Conservation (phyloP, 1,140 invertebrate species). For the Neodiprion fabricii region DNA sequence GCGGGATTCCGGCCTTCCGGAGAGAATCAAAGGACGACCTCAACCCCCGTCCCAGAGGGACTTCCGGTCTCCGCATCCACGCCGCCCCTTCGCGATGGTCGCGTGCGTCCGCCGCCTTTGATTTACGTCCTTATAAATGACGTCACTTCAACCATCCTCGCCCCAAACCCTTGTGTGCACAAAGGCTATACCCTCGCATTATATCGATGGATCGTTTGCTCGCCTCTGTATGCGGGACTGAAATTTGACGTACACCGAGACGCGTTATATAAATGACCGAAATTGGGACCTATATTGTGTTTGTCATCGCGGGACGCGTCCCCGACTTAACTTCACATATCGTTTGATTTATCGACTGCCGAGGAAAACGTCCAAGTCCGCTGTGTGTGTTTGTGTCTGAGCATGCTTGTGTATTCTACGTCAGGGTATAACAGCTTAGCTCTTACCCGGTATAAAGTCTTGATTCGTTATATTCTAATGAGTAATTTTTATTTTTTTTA, state of each 20-base stretch:
- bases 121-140: conserved; percentile 65
- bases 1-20: conserved; percentile 2
- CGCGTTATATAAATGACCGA: conserved; percentile 61
- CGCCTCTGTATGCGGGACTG: neutral
- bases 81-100: conserved; percentile 32
- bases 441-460: neutral
- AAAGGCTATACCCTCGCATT: conserved; percentile 60
- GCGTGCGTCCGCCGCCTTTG: conserved; percentile 56
- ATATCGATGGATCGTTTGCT: conserved; percentile 35
- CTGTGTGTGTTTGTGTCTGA: no score
- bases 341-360: neutral
- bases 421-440: no score
- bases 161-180: conserved; percentile 52
- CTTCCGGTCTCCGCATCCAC: conserved; percentile 22
- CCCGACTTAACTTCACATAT: conserved; percentile 34
- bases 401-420: no score
- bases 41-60: neutral
- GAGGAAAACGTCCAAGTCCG: neutral
- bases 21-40: neutral
- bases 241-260: conserved; percentile 24
- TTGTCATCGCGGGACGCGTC: conserved; percentile 60
- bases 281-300: conserved; percentile 62
- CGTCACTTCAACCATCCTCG: conserved; percentile 56
- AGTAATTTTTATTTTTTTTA: neutral
- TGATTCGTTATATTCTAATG: neutral